phyloP scores from a whole-genome alignment of 2,113 vertebrate genomes.

The Eurystomus gularis region DNA sequence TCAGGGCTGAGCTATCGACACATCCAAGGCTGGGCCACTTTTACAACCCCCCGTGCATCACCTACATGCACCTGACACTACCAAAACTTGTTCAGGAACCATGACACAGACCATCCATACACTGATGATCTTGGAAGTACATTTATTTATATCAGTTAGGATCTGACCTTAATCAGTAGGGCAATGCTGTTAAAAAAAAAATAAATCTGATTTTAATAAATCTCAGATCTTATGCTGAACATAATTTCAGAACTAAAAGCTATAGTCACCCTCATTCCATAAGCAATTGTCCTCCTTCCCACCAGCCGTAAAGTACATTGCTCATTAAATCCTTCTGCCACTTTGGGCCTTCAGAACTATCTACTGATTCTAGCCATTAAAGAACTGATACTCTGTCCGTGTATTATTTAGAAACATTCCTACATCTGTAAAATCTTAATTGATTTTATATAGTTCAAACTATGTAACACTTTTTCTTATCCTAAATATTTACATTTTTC shows the following conservation, averaged over 20 bases:
- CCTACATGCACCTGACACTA: no score
- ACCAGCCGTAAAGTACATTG: not conserved
- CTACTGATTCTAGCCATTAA: not conserved
- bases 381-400: not conserved
- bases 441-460: not conserved
- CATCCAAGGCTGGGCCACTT: no score
- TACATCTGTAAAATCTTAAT: not conserved
- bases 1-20: no score
- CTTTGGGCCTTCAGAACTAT: not conserved
- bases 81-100: no score
- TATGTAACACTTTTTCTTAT: fast-evolving
- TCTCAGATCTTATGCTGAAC: not conserved
- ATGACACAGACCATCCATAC: no score
- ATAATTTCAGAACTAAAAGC: not conserved
- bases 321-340: not conserved
- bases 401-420: not conserved
- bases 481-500: not conserved
- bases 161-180: not conserved
- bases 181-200: fast-evolving
- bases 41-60: no score
- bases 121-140: no score
- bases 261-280: not conserved
- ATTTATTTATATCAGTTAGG: not conserved
- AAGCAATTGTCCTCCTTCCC: not conserved
- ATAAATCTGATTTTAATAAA: not conserved